phyloP scores from a whole-genome alignment of 2,113 vertebrate genomes.

The Camelus dromedarius region DNA sequence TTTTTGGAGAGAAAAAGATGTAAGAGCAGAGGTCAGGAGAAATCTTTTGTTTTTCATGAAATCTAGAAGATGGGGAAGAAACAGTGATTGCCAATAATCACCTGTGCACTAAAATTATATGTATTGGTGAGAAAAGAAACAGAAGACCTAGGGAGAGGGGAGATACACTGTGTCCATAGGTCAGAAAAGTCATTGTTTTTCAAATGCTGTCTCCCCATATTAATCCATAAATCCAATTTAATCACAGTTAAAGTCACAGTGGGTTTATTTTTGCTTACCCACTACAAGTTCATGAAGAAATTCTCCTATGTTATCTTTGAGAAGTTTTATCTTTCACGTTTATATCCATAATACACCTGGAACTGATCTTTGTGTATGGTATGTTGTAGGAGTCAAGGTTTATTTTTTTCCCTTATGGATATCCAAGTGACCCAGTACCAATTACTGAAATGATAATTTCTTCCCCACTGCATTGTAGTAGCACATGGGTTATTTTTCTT shows the following conservation, averaged over 20 bases:
- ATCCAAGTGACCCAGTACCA: neutral
- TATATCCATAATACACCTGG: neutral
- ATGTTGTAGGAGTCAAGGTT: neutral
- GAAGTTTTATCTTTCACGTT: slow-evolving; percentile 44
- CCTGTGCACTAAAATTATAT: neutral
- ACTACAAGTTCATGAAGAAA: slow-evolving; percentile 8
- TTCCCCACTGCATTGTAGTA: neutral
- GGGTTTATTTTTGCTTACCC: neutral
- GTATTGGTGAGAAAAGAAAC: neutral
- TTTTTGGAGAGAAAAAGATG: neutral
- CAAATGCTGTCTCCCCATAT: neutral
- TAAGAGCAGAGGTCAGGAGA: neutral
- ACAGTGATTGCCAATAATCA: neutral
- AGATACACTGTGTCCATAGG: neutral
- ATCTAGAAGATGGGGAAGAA: neutral
- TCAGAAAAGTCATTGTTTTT: neutral
- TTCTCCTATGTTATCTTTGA: neutral
- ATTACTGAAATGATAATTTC: slow-evolving; percentile 45
- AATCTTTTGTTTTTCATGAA: slow-evolving; percentile 37
- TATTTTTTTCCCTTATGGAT: neutral
- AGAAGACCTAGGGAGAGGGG: too few relatives aligned
- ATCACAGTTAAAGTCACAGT: neutral
- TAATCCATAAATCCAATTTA: neutral
- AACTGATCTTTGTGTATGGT: neutral
- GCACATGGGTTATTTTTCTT: neutral